A percentile compares a stretch with the other conserved stretches of the same genome.
Evolutionary conservation across 2,888 invertebrate genomes (phyloP).

Genomic region (Drosophila atripex): DNA sequence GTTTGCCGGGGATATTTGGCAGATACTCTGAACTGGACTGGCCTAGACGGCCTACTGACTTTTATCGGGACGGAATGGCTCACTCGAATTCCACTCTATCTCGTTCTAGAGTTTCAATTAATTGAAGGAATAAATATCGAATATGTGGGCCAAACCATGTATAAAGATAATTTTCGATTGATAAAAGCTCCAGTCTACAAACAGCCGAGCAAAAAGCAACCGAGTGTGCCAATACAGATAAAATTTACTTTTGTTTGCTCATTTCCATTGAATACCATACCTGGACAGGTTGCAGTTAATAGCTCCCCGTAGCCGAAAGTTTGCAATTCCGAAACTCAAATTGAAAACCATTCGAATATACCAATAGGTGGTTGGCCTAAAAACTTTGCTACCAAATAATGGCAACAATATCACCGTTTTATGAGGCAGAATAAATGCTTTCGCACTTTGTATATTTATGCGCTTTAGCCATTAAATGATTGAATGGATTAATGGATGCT

Average conservation of each 20-base stretch:
- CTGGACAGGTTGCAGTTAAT: not conserved
- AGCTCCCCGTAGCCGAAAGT: not conserved
- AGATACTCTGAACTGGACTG: conserved; percentile 14
- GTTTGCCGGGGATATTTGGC: conserved; percentile 9
- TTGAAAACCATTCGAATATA: not conserved
- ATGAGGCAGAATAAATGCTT: conserved; percentile 42
- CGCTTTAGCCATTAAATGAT: conserved; percentile 42
- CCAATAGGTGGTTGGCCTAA: not conserved
- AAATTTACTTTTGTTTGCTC: not conserved
- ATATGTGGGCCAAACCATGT: conserved; percentile 28
- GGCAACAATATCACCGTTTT: conserved; percentile 40
- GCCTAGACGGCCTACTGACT: not conserved
- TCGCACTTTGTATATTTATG: conserved; percentile 34
- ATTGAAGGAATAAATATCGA: conserved; percentile 47
- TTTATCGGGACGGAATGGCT: conserved; percentile 11
- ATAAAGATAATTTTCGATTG: conserved; percentile 41
- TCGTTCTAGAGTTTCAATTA: conserved; percentile 46
- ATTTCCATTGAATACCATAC: not conserved
- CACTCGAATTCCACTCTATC: conserved; percentile 5
- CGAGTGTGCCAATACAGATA: conserved; percentile 1
- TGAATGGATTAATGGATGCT: conserved; percentile 29
- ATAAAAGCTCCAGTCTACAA: conserved; percentile 24
- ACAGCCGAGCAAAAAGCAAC: conserved; percentile 15
- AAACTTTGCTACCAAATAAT: conserved; percentile 24
- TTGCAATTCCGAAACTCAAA: not conserved